Percentiles rank a stretch among this genome's conserved stretches.
Conservation (phyloP, 1,140 invertebrate genomes). For the Drosophila dunni region DNA sequence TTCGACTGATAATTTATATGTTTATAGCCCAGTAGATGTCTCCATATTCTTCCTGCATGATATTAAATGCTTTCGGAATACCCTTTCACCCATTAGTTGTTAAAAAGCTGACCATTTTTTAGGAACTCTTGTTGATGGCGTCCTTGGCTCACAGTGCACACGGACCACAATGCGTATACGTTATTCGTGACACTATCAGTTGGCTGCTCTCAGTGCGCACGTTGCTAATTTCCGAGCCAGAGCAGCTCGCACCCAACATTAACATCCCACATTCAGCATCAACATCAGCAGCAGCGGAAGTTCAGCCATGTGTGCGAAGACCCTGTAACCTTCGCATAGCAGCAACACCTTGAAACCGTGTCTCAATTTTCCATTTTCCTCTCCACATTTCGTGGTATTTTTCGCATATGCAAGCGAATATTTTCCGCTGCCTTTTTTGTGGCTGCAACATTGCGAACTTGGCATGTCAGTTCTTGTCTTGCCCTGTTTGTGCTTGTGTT, state of each 20-base stretch:
- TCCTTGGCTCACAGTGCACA: slow-evolving; percentile 16
- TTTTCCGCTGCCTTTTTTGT: slow-evolving; percentile 31
- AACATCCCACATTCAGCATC: background rate
- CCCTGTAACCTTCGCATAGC: slow-evolving; percentile 27
- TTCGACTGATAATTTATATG: too few species aligned
- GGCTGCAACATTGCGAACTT: slow-evolving; percentile 31
- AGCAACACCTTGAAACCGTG: slow-evolving; percentile 22
- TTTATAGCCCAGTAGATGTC: too few species aligned
- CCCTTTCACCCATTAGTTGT: too few species aligned
- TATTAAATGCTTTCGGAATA: too few species aligned
- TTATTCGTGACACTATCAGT: slow-evolving; percentile 42
- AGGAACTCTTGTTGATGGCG: too few species aligned
- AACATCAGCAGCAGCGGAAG: slow-evolving; percentile 20
- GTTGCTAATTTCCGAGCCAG: slow-evolving; percentile 51
- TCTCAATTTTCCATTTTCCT: background rate
- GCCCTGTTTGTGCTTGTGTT: slow-evolving; percentile 49
- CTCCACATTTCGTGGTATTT: slow-evolving; percentile 23
- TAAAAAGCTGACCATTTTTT: too few species aligned
- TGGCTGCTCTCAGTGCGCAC: slow-evolving; percentile 35
- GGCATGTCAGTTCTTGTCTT: slow-evolving; percentile 19
- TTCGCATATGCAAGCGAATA: slow-evolving; percentile 64
- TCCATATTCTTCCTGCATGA: too few species aligned
- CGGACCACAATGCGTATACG: slow-evolving; percentile 7
- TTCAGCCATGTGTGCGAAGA: slow-evolving; percentile 24
- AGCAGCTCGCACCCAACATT: slow-evolving; percentile 12